phyloP scores from a whole-genome alignment of 2,797 vertebrate species.

The Brachymystax lenok region DNA sequence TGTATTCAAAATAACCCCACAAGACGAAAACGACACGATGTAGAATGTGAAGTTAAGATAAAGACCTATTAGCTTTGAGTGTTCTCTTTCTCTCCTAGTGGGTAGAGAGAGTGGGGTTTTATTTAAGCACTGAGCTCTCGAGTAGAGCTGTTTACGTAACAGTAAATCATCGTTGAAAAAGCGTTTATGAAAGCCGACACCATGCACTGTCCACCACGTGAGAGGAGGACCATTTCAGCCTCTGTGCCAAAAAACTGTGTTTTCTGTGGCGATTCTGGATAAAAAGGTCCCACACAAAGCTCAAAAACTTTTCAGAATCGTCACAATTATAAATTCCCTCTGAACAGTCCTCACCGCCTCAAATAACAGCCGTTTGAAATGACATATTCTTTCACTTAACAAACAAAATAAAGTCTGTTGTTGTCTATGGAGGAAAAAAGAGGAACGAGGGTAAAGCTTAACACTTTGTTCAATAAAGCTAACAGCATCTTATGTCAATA shows the following conservation, averaged over 20 bases:
- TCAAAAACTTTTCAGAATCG: neutral
- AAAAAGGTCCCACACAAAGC: neutral
- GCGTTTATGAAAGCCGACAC: constrained; percentile 28
- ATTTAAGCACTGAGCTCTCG: constrained; percentile 25
- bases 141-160: neutral
- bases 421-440: constrained; percentile 2
- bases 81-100: constrained; percentile 33
- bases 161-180: constrained; percentile 19
- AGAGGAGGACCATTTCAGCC: constrained; percentile 14
- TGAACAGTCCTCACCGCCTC: neutral
- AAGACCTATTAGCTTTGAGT: constrained; percentile 13
- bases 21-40: constrained; percentile 27
- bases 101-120: constrained; percentile 32
- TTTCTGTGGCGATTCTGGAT: constrained; percentile 19
- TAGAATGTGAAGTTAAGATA: constrained; percentile 20
- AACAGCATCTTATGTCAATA: constrained; percentile 37
- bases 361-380: neutral
- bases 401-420: constrained; percentile 7
- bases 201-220: constrained; percentile 6
- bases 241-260: neutral
- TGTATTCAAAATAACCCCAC: constrained; percentile 46
- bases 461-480: constrained; percentile 43
- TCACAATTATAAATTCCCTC: neutral
- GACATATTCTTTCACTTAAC: neutral
- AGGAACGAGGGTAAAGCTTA: constrained; percentile 16